These are phyloP conservation scores for Xerus inauris DNA, from an alignment of 2,113 vertebrate genomes.

Conservation along the genomic window DNA sequence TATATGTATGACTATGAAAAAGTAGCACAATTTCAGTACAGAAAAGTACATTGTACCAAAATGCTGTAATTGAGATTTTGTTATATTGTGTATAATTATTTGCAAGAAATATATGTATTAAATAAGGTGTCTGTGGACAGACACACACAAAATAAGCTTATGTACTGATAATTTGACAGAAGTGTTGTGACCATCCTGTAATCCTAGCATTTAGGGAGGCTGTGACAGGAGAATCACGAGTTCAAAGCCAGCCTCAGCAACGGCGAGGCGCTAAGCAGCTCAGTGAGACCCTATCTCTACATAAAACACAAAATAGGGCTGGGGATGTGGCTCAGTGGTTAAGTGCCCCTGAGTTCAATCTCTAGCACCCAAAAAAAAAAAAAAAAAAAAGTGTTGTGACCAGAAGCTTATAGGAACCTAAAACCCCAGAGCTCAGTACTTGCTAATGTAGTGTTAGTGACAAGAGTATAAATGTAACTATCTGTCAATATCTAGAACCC, in stretches of 20 bases:
- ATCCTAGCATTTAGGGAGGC: too few species aligned
- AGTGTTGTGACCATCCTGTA: neutral
- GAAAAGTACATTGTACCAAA: neutral
- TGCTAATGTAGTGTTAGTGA: neutral
- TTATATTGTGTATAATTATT: neutral
- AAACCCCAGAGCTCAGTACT: neutral
- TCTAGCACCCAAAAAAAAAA: too few species aligned
- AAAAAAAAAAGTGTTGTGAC: neutral
- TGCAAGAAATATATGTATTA: neutral
- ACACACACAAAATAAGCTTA: neutral
- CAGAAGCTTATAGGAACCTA: neutral
- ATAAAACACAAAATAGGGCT: too few species aligned
- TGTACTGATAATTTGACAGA: neutral
- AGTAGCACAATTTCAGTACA: neutral
- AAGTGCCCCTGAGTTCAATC: too few species aligned
- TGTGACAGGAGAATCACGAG: too few species aligned
- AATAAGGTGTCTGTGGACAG: neutral
- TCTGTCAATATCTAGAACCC: neutral
- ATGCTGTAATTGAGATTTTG: neutral
- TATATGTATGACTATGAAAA: neutral
- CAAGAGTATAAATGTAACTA: neutral
- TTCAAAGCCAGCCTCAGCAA: too few species aligned
- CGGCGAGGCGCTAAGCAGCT: too few species aligned
- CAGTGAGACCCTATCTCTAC: too few species aligned
- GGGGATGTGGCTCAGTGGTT: too few species aligned